Base-by-base conservation (phyloP, 2,888 invertebrate genomes). In the Dryococelus australis region DNA sequence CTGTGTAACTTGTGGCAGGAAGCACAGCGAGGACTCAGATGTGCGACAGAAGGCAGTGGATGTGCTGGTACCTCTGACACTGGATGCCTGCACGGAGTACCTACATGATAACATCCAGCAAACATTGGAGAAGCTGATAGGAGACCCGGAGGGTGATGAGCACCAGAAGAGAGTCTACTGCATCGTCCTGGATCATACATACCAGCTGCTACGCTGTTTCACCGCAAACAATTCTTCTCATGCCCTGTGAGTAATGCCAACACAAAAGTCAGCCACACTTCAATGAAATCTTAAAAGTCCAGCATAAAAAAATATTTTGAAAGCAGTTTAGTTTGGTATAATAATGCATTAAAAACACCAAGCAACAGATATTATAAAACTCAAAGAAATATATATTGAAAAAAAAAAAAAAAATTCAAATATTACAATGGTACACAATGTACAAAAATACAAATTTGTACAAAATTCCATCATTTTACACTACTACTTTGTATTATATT, bases 51-150 rank as follows among this genome's bases (percentile, higher is more conserved):
- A 94, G 91, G 94, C 96, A 0, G 93, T 96, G 5, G 94, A 95
- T 84, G 93, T 96, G 16, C 93, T 97, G 84, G 94, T 97, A 81
- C 96, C 98, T 0, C 94, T 98, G 88, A 94, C 97, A 85, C 94
- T 96, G 91, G 97, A 97, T 92, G 94, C 95, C 47, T 94, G 96
- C 80, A 96, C 96, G n/a, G 96, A 96, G 90, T 96, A 95, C 91
- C 92, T 97, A 13, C 94, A 95, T 88, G 95, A 96, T 87, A 94
- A 94, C n/a, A 87, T 87, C 53, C 90, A 91, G 3, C 88, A 87
- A 47, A 94, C 94, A 20, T 91, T 97, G 87, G 95, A 95, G 89
- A 94, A 94, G 89, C 93, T 95, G 90, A 92, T 95, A 78, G 95
- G 95, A 0, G 94, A 95, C 88, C 92, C 93, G 0, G 95, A 96